Percentiles rank a stretch among this genome's conserved stretches.
Evolutionary conservation across 2,113 vertebrate genomes (phyloP).

Genomic region (Eurypyga helias): DNA sequence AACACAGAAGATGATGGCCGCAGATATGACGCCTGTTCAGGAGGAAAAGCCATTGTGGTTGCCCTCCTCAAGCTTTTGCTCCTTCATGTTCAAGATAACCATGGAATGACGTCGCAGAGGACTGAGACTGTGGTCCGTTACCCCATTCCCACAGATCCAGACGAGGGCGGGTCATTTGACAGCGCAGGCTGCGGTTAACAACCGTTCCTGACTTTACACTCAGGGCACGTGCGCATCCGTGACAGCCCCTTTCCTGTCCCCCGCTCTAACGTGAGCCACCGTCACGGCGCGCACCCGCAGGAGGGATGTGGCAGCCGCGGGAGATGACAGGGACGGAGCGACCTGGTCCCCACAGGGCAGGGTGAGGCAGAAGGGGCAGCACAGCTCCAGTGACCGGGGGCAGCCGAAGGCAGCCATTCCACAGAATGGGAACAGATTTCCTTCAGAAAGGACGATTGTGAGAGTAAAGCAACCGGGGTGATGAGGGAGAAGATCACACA

Average conservation of each 20-base stretch:
- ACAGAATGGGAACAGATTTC: neutral
- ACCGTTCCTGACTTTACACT: neutral
- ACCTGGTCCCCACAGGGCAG: neutral
- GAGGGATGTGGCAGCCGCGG: neutral
- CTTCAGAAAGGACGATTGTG: neutral
- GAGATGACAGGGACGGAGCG: neutral
- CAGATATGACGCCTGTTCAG: neutral
- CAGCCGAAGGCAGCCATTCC: neutral
- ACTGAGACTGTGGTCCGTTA: neutral
- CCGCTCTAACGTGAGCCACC: neutral
- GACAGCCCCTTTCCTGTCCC: neutral
- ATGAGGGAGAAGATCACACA: neutral
- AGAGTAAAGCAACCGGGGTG: neutral
- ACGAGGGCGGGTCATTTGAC: rapidly evolving
- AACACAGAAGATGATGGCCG: conserved; percentile 13
- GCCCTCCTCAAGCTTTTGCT: neutral
- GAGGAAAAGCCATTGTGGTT: neutral
- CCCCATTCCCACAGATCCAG: rapidly evolving
- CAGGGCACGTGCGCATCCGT: rapidly evolving
- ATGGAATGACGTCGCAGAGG: neutral
- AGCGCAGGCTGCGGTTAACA: neutral
- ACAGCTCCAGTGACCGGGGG: neutral
- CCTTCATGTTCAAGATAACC: neutral
- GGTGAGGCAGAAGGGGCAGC: neutral
- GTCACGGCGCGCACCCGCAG: rapidly evolving